phyloP scores from a whole-genome alignment of 2,888 invertebrate genomes.

The Agriotes lineatus region DNA sequence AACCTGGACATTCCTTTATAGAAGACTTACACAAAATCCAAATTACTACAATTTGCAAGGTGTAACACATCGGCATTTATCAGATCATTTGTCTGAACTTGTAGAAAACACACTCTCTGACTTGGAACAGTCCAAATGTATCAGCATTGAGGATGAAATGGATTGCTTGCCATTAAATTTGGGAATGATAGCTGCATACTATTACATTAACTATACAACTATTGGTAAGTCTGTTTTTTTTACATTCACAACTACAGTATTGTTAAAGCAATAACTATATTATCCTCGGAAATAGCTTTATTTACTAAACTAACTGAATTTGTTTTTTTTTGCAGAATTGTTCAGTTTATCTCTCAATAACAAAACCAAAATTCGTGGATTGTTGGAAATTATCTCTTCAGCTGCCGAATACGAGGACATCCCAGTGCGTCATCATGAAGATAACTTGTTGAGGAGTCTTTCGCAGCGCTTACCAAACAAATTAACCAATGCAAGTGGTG shows the following conservation, averaged over 20 bases:
- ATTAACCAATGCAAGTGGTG: slow-evolving; percentile 72
- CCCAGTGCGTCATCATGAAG: slow-evolving; percentile 95
- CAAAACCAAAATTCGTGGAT: slow-evolving; percentile 97
- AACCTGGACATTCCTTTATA: slow-evolving; percentile 99
- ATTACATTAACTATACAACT: slow-evolving; percentile 99
- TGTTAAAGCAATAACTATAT: too few relatives aligned
- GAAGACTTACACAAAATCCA: slow-evolving; percentile 97
- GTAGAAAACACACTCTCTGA: slow-evolving; percentile 96
- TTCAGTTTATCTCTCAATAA: slow-evolving; percentile 97
- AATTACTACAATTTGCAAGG: slow-evolving; percentile 99
- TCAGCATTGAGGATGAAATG: slow-evolving; percentile 98
- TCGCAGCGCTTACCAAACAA: slow-evolving; percentile 73
- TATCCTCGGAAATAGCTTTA: too few relatives aligned
- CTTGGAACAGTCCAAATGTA: slow-evolving; percentile 96
- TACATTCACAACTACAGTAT: too few relatives aligned
- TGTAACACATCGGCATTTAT: slow-evolving; percentile 95
- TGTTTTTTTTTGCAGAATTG: slow-evolving; percentile 77
- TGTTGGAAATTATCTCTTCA: slow-evolving; percentile 97
- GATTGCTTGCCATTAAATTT: slow-evolving; percentile 96
- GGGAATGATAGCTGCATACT: slow-evolving; percentile 99
- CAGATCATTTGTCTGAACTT: slow-evolving; percentile 97
- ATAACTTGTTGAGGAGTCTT: slow-evolving; percentile 79
- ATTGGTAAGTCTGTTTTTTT: slow-evolving; percentile 78
- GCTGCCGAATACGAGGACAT: slow-evolving; percentile 97
- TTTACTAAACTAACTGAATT: too few relatives aligned